Evolutionary conservation across 2,113 vertebrate genomes (phyloP).

Genomic region (Microtus richardsoni): DNA sequence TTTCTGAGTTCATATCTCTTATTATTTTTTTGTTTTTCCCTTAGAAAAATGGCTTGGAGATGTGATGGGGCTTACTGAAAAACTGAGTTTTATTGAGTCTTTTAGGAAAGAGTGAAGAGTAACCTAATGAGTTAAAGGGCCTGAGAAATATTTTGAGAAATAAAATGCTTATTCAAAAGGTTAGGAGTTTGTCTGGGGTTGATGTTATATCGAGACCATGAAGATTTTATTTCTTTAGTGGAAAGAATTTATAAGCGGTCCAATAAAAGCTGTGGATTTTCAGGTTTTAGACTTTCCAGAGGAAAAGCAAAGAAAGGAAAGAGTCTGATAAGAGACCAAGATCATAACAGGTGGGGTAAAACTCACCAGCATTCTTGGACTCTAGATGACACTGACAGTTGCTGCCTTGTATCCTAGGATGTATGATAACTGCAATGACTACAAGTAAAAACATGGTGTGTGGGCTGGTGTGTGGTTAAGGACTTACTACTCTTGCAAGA

Average conservation of each 20-base stretch:
- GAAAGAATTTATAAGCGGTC: not conserved
- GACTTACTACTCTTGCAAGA: not conserved
- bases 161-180: not conserved
- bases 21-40: not conserved
- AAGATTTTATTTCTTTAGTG: not conserved
- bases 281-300: not conserved
- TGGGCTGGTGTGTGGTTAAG: not conserved
- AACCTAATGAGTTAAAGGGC: not conserved
- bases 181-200: not conserved
- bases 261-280: not conserved
- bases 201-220: not conserved
- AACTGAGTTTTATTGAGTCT: not conserved
- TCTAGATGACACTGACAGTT: not conserved
- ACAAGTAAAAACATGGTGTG: not conserved
- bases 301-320: not conserved
- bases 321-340: not conserved
- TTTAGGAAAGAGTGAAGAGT: not conserved
- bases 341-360: not conserved
- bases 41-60: not conserved
- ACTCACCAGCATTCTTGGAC: not conserved
- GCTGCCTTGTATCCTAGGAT: not conserved
- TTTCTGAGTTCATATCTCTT: not conserved
- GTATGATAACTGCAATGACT: not conserved
- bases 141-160: not conserved
- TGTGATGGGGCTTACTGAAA: not conserved